Base-by-base conservation (phyloP, 2,888 invertebrate species). In the Drosophila multiciliata region DNA sequence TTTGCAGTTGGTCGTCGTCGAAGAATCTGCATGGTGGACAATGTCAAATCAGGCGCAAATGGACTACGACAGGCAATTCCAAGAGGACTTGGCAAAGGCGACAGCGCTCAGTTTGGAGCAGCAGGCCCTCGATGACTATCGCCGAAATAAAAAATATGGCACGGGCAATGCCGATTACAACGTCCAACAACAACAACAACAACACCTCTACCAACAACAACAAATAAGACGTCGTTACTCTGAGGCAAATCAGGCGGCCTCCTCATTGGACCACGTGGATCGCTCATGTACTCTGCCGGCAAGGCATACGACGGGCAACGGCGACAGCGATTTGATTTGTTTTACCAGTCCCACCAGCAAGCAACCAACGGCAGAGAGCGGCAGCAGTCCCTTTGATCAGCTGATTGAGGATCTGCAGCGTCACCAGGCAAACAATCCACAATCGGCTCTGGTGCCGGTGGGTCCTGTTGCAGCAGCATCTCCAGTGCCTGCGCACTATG, bases 51-150 rank as follows among this genome's bases (percentile, higher is more conserved):
- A 91, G 76, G 84, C 90, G 17, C 92, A 92, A 77, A 91, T 93
- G 72, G 97, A 97, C 91, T 96, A 96, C 94, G 97, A 97, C 90
- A 95, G 95, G 89, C 96, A 97, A 93, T 97, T 96, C 91, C 95
- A 97, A 94, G 96, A 97, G 76, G 97, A 98, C 91, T 93, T 98
- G 92, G 97, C 98, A 93, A 96, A 96, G 92, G 98, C 98, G 2
- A 97, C 97, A 92, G 97, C 97, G 60, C 94, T 98, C 55, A 98
- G 97, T 93, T 94, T 98, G 91, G 97, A 98, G 94, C 97, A 96
- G 90, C 94, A 97, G 81, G 97, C 97, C 48, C 93, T 97, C 80
- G 97, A 97, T 91, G 96, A 97, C 91, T 97, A 96, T 92, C 94
- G 95, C 83, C 95, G 96, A 76, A 95, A 89, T 67, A 83, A 92